Evolutionary conservation across 2,888 invertebrate species (phyloP).

Genomic region (Aplocera efformata): DNA sequence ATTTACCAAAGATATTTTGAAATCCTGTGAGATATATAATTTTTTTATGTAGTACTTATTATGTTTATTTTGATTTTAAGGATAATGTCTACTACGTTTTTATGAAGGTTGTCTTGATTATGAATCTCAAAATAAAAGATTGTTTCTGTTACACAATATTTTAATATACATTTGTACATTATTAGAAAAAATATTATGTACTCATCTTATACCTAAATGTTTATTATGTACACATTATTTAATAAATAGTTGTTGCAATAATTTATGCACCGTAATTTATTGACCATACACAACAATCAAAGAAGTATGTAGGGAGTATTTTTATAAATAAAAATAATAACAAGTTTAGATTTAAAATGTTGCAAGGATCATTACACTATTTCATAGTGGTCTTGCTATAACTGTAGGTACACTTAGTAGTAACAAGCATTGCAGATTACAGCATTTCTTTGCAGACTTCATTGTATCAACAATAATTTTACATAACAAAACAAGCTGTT

Average conservation of each 20-base stretch:
- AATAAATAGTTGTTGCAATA: slow-evolving; percentile 73
- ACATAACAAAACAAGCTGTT: background rate
- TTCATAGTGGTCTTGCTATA: background rate
- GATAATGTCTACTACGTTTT: too few species aligned
- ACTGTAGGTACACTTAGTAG: background rate
- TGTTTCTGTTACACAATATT: slow-evolving; percentile 42
- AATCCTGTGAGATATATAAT: too few species aligned
- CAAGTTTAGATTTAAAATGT: background rate
- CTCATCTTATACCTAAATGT: slow-evolving; percentile 49
- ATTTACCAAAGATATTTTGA: too few species aligned
- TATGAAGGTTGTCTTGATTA: too few species aligned
- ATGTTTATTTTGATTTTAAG: too few species aligned
- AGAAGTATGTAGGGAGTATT: background rate
- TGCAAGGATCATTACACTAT: background rate
- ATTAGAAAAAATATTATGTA: slow-evolving; percentile 65
- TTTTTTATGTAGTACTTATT: too few species aligned
- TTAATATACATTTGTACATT: slow-evolving; percentile 77
- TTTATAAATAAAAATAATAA: background rate
- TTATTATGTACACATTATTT: slow-evolving; percentile 66
- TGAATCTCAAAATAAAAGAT: slow-evolving; percentile 25
- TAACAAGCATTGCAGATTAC: too few species aligned
- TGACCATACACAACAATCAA: slow-evolving; percentile 33
- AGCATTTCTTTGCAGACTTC: too few species aligned
- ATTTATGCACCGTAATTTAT: slow-evolving; percentile 52
- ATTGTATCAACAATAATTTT: too few species aligned